Percentiles rank a stretch among this genome's conserved stretches.
Conservation (phyloP, 2,113 vertebrate species). For the Halcyon malimbica region DNA sequence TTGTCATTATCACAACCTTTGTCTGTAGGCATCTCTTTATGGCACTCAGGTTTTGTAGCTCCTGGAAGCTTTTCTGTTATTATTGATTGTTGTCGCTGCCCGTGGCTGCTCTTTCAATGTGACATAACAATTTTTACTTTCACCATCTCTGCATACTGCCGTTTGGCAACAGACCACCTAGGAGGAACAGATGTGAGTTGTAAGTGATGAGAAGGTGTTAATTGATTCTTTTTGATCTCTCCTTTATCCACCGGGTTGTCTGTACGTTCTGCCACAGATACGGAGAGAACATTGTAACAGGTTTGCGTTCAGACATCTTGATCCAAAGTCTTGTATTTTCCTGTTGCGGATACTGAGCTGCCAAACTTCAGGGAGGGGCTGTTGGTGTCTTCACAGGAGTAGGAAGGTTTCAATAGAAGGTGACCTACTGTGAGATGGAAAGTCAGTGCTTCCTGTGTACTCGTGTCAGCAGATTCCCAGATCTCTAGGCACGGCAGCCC, state of each 20-base stretch:
- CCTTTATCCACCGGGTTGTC: background rate
- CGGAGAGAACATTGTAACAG: background rate
- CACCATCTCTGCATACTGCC: background rate
- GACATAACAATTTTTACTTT: background rate
- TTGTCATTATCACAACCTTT: background rate
- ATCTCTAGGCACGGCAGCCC: background rate
- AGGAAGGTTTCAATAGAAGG: background rate
- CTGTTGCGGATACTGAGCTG: background rate
- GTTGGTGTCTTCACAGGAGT: background rate
- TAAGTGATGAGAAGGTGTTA: background rate
- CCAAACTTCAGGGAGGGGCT: background rate
- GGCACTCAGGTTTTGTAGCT: background rate
- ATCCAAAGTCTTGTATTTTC: background rate
- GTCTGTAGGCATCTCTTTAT: background rate
- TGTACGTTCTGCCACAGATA: background rate
- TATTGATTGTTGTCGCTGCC: background rate
- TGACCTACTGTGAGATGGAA: background rate
- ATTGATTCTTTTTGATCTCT: background rate
- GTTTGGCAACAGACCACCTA: background rate
- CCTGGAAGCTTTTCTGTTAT: background rate
- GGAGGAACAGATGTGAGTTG: background rate
- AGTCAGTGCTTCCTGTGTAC: background rate
- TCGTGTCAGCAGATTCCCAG: background rate
- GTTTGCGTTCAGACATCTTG: background rate
- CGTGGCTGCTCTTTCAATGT: fast-evolving